phyloP scores from a whole-genome alignment of 2,797 vertebrate species.

The Erethizon dorsatum region DNA sequence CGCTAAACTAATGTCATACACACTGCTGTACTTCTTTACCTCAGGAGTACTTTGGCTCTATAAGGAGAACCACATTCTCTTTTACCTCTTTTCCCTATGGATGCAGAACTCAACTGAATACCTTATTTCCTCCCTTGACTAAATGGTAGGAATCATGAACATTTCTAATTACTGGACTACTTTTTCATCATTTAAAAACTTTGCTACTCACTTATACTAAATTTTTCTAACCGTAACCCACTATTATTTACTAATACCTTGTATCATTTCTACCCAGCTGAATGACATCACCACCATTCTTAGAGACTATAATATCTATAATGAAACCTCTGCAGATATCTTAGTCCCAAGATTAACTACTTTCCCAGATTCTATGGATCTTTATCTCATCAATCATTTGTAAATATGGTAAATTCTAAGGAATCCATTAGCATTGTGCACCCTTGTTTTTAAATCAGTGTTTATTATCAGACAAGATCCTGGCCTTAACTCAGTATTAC shows the following conservation, averaged over 20 bases:
- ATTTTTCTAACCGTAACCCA: slow-evolving; percentile 19
- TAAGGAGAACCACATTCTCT: neutral
- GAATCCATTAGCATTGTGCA: slow-evolving; percentile 13
- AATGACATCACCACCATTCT: neutral
- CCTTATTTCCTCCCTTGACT: neutral
- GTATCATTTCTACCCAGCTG: neutral
- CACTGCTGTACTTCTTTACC: neutral
- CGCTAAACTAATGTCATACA: neutral
- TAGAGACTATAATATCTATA: slow-evolving; percentile 33
- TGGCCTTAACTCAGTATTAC: slow-evolving; percentile 11
- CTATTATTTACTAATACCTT: slow-evolving; percentile 17
- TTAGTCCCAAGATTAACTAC: slow-evolving; percentile 21
- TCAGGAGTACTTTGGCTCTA: neutral
- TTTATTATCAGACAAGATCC: neutral
- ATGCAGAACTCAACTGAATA: neutral
- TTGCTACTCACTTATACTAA: neutral
- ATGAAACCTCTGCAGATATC: neutral
- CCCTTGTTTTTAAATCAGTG: slow-evolving; percentile 47
- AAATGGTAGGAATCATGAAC: neutral
- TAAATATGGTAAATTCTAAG: slow-evolving; percentile 44
- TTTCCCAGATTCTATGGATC: neutral
- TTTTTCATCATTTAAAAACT: slow-evolving; percentile 45
- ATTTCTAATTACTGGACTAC: slow-evolving; percentile 47
- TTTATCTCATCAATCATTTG: neutral
- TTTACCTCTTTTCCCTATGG: neutral